phyloP scores from a whole-genome alignment of 2,888 invertebrate species.

The Acanthosepion lycidas region DNA sequence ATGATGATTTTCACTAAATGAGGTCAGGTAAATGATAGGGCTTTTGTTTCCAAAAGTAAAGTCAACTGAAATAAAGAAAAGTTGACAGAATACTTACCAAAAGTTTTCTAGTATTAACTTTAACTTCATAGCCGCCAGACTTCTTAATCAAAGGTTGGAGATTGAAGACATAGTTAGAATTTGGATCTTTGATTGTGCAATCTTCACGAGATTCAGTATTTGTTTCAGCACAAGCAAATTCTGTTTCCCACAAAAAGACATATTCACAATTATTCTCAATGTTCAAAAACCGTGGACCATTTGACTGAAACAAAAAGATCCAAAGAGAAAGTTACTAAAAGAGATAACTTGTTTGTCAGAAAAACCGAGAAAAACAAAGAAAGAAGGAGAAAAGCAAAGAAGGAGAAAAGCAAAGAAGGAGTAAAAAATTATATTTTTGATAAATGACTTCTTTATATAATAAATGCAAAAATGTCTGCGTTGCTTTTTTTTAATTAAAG shows the following conservation, averaged over 20 bases:
- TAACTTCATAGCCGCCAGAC: neutral
- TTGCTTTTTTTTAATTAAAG: no score
- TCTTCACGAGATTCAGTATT: conserved; percentile 46
- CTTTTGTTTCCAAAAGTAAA: neutral
- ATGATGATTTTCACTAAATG: no score
- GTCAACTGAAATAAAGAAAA: neutral
- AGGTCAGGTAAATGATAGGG: neutral
- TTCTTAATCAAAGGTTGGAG: conserved; percentile 60
- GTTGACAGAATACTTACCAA: neutral
- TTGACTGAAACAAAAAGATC: conserved; percentile 52
- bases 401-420: neutral
- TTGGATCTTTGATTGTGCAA: conserved; percentile 64
- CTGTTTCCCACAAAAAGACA: conserved; percentile 68
- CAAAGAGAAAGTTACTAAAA: neutral
- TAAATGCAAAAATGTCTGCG: no score
- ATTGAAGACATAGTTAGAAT: conserved; percentile 64
- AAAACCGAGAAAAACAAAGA: neutral
- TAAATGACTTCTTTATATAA: no score
- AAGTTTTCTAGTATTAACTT: no score
- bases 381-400: no score
- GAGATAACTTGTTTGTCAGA: neutral
- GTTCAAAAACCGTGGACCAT: conserved; percentile 55
- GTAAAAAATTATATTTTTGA: no score
- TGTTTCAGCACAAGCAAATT: conserved; percentile 68
- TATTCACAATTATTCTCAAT: conserved; percentile 65